Base-by-base conservation (phyloP, 2,888 invertebrate genomes). In the Arge pagana region DNA sequence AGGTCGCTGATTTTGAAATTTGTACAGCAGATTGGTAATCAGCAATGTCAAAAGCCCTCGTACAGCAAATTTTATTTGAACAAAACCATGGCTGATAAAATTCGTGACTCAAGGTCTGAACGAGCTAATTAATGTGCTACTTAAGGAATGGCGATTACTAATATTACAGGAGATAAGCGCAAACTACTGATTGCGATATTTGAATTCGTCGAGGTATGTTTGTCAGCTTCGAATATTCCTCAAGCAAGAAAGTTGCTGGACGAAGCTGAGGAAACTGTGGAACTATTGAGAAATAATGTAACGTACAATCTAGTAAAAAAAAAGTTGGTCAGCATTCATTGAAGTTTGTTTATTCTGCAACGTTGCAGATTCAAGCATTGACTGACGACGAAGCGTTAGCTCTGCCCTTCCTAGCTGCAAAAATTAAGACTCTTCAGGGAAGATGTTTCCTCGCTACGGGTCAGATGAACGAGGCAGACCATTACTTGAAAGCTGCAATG, bases 161-260 rank as follows among this genome's bases (percentile, higher is more conserved):
- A n/a, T n/a, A n/a, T n/a, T n/a, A 18, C 58, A 81, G 83, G 77
- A 7, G 74, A 78, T 45, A 68, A 70, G n/a, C 74, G 79, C 11
- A 79, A 81, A 66, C 72, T 82, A 33, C 77, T 83, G 53, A 79
- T 80, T 43, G 81, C 82, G 0, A 81, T 83, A 61, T 60, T 85
- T 51, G 84, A 84, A 63, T 85, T 82, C 50, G 79, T 81, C 0
- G 79, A 82, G 52, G 67, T 85, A 6, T 83, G 83, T 61, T 76
- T 85, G n/a, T 72, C 79, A 16, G 75, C 74, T 8, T 71, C 68
- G 28, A 86, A 86, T 59, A 74, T 82, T 52, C 82, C 84, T 1
- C 80, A 82, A 71, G 83, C 84, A 1, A 73, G 82, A 48, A 79
- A 79, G 49, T 76, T 84, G 4, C 66, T 86, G 15, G 68, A 72